phyloP scores from a whole-genome alignment of 2,888 invertebrate species.

The Sipha maydis region DNA sequence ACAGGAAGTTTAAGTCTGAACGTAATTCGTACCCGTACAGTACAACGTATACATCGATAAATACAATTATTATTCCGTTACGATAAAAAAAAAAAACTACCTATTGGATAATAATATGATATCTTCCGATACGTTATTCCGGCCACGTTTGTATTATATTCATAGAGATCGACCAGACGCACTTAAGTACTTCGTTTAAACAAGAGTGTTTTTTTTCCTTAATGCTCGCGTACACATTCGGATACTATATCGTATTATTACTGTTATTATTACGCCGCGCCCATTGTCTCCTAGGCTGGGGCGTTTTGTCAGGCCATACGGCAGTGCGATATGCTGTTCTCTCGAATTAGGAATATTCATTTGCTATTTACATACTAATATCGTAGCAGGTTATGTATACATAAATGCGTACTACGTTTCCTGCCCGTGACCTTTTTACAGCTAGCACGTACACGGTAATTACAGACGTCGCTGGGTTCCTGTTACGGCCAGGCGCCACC shows the following conservation, averaged over 20 bases:
- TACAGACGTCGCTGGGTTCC: slow-evolving; percentile 19
- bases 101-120: neutral
- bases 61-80: neutral
- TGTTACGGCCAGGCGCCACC: slow-evolving; percentile 30
- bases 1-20: no score
- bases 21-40: no score
- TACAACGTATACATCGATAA: neutral
- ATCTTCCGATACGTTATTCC: neutral
- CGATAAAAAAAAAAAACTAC: neutral
- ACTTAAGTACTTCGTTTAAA: neutral
- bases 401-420: slow-evolving; percentile 2
- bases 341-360: slow-evolving; percentile 19
- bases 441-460: slow-evolving; percentile 33
- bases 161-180: neutral
- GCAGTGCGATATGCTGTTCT: neutral
- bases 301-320: slow-evolving; percentile 37
- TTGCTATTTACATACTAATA: slow-evolving; percentile 10
- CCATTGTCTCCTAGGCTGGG: slow-evolving; percentile 39
- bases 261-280: neutral
- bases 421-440: slow-evolving; percentile 48
- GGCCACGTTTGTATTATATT: neutral
- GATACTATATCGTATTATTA: neutral
- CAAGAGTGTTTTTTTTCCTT: neutral
- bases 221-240: neutral
- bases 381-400: neutral